Evolutionary conservation across 2,113 vertebrate species (phyloP).

Genomic region (Myotis yumanensis): DNA sequence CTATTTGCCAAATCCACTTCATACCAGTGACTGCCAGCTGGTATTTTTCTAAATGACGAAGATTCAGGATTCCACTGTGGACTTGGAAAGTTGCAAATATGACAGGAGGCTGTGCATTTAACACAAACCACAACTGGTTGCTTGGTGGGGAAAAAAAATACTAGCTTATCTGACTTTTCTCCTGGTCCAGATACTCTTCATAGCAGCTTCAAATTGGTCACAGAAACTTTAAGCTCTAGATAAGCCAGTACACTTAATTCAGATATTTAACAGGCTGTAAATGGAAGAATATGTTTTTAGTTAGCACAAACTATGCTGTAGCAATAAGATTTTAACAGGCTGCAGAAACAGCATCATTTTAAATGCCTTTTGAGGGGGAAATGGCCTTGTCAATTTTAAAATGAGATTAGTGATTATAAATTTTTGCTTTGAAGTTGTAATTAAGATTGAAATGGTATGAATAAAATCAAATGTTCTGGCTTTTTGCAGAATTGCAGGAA

Average conservation of each 20-base stretch:
- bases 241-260: not conserved
- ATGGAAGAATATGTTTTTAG: too few species aligned
- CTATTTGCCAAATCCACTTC: not conserved
- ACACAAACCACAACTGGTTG: not conserved
- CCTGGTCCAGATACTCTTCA: not conserved
- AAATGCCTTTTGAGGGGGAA: not conserved
- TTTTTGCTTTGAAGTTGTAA: slow-evolving; percentile 18
- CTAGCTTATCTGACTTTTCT: not conserved
- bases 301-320: not conserved
- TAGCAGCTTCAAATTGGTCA: not conserved
- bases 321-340: not conserved
- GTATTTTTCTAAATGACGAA: not conserved
- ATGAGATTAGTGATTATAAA: not conserved
- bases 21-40: not conserved
- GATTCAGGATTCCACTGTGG: not conserved
- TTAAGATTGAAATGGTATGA: not conserved
- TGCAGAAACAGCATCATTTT: slow-evolving; percentile 3
- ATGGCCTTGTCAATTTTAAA: not conserved
- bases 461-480: not conserved
- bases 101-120: not conserved
- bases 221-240: not conserved
- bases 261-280: not conserved
- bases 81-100: not conserved
- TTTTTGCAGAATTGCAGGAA: not conserved
- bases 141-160: not conserved